These are phyloP conservation scores for Carassius auratus DNA, from an alignment of 2,113 vertebrate species.

Conservation along the genomic window DNA sequence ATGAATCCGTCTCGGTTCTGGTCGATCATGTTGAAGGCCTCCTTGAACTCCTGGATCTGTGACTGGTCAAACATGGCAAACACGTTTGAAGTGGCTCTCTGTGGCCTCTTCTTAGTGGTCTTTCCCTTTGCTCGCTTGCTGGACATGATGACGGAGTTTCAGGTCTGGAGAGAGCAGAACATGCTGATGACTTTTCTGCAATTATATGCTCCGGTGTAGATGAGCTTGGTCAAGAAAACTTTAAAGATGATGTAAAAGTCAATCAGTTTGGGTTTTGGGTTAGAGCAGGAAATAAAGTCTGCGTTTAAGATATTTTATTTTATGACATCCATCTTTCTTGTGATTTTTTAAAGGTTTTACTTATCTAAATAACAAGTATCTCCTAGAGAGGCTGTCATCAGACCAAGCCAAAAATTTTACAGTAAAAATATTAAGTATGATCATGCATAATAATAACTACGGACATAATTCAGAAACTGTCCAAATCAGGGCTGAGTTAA, in stretches of 20 bases:
- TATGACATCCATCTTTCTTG: too few species aligned
- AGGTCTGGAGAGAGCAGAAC: constrained; percentile 34
- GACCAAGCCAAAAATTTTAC: too few species aligned
- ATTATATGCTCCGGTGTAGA: background rate
- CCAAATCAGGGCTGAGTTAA: too few species aligned
- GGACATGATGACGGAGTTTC: constrained; percentile 83
- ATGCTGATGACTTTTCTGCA: background rate
- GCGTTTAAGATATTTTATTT: background rate
- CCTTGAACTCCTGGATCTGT: constrained; percentile 99
- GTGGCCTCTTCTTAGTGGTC: constrained; percentile 98
- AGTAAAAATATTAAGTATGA: too few species aligned
- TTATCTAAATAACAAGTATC: too few species aligned
- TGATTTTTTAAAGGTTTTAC: too few species aligned
- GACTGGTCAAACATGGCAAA: constrained; percentile 99
- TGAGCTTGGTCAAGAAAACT: too few species aligned
- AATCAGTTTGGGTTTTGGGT: too few species aligned
- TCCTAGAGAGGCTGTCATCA: too few species aligned
- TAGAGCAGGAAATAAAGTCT: background rate
- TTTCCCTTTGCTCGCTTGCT: constrained; percentile 98
- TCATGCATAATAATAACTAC: too few species aligned
- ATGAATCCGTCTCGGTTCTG: constrained; percentile 98
- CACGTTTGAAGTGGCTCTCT: constrained; percentile 97
- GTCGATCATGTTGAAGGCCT: constrained; percentile 99
- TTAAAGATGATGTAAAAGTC: too few species aligned
- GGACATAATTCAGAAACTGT: too few species aligned